Conservation (phyloP, 2,888 invertebrate genomes). For the Eudasyphora cyanicolor region DNA sequence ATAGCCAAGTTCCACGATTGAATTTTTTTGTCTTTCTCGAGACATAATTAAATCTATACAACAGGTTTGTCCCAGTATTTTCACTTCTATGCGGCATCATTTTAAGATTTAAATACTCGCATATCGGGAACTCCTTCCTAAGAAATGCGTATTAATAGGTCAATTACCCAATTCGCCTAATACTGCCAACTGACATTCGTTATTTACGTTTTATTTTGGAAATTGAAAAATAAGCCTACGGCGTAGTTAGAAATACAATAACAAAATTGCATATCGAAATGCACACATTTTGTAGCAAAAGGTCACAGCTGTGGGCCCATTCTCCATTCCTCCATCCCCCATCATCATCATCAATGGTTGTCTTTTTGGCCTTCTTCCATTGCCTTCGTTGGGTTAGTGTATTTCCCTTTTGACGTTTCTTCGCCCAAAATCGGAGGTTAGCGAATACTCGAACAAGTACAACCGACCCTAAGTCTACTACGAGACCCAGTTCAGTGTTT, state of each 20-base stretch:
- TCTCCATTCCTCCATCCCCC: background rate
- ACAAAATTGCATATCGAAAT: background rate
- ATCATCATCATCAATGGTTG: background rate
- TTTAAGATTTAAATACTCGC: no score
- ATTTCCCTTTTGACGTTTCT: background rate
- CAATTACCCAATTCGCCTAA: no score
- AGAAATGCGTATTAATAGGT: no score
- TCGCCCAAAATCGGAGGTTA: background rate
- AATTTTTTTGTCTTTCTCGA: no score
- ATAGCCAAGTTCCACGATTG: no score
- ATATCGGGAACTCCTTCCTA: no score
- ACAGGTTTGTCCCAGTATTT: no score
- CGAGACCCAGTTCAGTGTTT: background rate
- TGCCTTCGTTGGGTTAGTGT: background rate
- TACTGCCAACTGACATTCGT: no score
- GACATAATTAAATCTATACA: no score
- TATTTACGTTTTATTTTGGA: background rate
- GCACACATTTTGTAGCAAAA: background rate
- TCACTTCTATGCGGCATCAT: no score
- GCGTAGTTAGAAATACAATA: background rate
- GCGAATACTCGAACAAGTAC: background rate
- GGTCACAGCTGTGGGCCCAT: background rate
- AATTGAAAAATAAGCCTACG: slow-evolving; percentile 24
- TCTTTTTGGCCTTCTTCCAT: background rate
- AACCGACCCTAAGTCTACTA: background rate